Evolutionary conservation across 2,888 invertebrate species (phyloP).

Genomic region (Lasioglossum vierecki): DNA sequence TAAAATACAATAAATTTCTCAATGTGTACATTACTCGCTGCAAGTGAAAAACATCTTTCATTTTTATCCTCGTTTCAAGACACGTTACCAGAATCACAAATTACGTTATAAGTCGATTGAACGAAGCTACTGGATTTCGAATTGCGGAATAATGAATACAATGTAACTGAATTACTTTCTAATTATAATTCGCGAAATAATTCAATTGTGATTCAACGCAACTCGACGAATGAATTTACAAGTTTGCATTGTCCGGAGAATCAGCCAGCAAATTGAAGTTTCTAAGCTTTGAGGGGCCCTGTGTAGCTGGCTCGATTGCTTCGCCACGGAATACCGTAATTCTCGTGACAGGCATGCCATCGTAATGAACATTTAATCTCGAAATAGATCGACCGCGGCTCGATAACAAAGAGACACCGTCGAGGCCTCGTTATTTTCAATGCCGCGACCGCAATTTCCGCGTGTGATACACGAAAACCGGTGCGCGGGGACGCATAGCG

Average conservation of each 20-base stretch:
- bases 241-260: not conserved
- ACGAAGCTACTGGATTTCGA: no score
- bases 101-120: no score
- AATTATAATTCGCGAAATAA: no score
- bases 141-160: no score
- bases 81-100: no score
- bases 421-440: not conserved
- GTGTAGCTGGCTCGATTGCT: not conserved
- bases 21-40: no score
- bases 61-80: no score
- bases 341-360: not conserved
- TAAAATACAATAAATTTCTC: no score
- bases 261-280: not conserved
- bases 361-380: conserved; percentile 10
- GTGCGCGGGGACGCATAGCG: not conserved
- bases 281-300: not conserved
- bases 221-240: no score
- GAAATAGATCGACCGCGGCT: conserved; percentile 4
- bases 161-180: no score
- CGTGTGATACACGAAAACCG: not conserved
- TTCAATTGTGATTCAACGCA: no score
- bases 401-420: conserved; percentile 13
- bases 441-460: conserved; percentile 17
- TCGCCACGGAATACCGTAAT: conserved; percentile 8
- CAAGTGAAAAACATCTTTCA: no score